These are phyloP conservation scores for Alces alces DNA, from an alignment of 2,113 vertebrate species.

Conservation along the genomic window DNA sequence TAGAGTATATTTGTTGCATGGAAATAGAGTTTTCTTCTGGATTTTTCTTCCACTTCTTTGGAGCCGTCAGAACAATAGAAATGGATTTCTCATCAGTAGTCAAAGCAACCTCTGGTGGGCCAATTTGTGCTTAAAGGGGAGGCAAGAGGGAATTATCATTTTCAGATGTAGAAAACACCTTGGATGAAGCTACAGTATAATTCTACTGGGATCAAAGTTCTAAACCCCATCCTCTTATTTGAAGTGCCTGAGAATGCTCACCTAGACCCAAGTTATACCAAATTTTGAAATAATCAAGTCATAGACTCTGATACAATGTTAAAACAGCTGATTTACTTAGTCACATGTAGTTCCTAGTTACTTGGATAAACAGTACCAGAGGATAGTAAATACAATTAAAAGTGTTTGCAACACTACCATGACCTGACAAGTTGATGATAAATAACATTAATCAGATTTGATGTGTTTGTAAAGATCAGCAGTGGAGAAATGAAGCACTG, in stretches of 20 bases:
- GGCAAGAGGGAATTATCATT: neutral
- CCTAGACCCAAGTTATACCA: too few species aligned
- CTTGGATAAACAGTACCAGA: neutral
- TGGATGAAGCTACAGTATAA: neutral
- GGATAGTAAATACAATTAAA: neutral
- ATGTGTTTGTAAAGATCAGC: neutral
- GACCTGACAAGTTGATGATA: neutral
- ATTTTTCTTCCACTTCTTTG: constrained; percentile 84
- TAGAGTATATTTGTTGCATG: constrained; percentile 81
- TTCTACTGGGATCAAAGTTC: neutral
- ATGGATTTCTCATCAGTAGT: constrained; percentile 79
- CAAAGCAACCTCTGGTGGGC: constrained; percentile 83
- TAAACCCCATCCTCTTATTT: neutral
- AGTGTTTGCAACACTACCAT: neutral
- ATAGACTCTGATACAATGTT: neutral
- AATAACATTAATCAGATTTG: neutral
- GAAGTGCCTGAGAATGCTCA: neutral
- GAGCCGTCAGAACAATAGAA: constrained; percentile 82
- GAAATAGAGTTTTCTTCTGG: constrained; percentile 68
- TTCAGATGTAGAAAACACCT: constrained; percentile 3
- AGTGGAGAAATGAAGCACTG: neutral
- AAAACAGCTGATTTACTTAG: neutral
- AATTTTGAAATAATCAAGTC: neutral
- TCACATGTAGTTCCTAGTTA: neutral
- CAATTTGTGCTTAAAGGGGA: constrained; percentile 83